Percentiles rank a stretch among this genome's conserved stretches.
Conservation (phyloP, 1,140 invertebrate species). For the Melanaphis sacchari region DNA sequence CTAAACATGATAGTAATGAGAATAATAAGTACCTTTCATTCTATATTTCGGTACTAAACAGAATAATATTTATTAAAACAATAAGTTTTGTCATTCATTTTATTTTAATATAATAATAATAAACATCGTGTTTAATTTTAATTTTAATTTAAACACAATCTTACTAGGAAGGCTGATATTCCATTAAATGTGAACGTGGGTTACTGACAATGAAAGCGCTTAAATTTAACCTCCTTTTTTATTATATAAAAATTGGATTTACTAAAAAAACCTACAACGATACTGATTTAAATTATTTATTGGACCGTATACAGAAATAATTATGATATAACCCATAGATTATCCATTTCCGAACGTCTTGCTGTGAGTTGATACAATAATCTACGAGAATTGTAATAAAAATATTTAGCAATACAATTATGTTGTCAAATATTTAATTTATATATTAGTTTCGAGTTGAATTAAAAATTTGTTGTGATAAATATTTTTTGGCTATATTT, state of each 20-base stretch:
- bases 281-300: conserved; percentile 31
- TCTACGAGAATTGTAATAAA: background rate
- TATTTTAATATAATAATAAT: background rate
- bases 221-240: background rate
- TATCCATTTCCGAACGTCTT: conserved; percentile 23
- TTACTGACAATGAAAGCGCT: background rate
- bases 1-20: background rate
- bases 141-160: background rate
- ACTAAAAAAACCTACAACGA: background rate
- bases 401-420: background rate
- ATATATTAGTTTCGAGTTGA: background rate
- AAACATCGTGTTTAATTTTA: background rate
- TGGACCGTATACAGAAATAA: conserved; percentile 39
- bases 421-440: background rate
- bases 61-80: background rate
- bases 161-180: background rate
- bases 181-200: conserved; percentile 23
- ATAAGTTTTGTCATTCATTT: background rate
- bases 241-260: conserved; percentile 26
- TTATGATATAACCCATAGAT: conserved; percentile 42
- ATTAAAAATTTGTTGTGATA: background rate
- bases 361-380: background rate
- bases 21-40: background rate
- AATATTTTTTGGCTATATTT: background rate
- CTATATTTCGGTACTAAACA: background rate